These are phyloP conservation scores for Epirrita christyi DNA, from an alignment of 2,888 invertebrate species.

Conservation along the genomic window DNA sequence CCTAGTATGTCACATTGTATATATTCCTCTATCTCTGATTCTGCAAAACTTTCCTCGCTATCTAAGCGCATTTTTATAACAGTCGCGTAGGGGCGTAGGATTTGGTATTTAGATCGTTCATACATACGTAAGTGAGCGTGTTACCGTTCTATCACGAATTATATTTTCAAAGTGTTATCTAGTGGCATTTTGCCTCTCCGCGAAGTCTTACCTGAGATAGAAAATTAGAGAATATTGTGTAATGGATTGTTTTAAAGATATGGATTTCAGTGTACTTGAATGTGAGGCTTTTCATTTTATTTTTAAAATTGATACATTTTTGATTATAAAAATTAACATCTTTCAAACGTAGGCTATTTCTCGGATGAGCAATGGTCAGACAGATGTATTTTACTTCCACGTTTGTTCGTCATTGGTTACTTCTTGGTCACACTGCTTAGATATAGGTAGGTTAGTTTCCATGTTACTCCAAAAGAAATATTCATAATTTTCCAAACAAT, in stretches of 20 bases:
- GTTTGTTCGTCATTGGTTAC: neutral
- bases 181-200: slow-evolving; percentile 48
- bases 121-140: slow-evolving; percentile 47
- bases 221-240: neutral
- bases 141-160: slow-evolving; percentile 61
- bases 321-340: neutral
- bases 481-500: too few species aligned
- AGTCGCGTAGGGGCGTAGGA: slow-evolving; percentile 39
- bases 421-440: neutral
- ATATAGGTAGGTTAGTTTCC: too few species aligned
- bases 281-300: slow-evolving; percentile 12
- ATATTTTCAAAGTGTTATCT: slow-evolving; percentile 72
- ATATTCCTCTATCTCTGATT: too few species aligned
- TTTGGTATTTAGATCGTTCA: slow-evolving; percentile 72
- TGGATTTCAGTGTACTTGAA: slow-evolving; percentile 39
- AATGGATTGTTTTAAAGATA: slow-evolving; percentile 22
- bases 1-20: too few species aligned
- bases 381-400: neutral
- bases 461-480: too few species aligned
- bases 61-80: slow-evolving; percentile 26
- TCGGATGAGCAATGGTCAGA: too few species aligned
- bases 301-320: neutral
- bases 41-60: slow-evolving; percentile 20
- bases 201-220: slow-evolving; percentile 11
- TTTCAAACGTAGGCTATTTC: slow-evolving; percentile 10